phyloP scores from a whole-genome alignment of 2,797 vertebrate species.

The Myotis myotis region DNA sequence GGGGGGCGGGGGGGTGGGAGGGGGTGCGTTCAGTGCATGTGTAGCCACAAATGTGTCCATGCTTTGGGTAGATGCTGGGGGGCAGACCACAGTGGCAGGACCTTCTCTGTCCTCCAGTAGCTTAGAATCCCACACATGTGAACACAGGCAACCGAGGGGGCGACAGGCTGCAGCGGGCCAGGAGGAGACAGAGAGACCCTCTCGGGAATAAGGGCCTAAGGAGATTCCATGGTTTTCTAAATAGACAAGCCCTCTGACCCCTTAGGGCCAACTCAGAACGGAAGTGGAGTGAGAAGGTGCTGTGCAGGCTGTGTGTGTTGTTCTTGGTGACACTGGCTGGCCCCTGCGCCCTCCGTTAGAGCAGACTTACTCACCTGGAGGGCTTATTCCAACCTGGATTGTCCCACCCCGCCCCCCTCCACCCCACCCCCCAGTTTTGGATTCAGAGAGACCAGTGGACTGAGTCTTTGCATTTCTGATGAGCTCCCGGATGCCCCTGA shows the following conservation, averaged over 20 bases:
- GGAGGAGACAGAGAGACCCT: neutral
- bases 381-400: neutral
- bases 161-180: rapidly evolving
- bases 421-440: neutral
- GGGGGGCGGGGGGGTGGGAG: no score
- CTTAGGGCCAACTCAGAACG: neutral
- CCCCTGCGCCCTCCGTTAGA: neutral
- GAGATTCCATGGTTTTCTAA: neutral
- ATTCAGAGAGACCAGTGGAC: neutral
- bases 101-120: neutral
- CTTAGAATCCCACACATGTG: neutral
- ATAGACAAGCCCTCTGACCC: no score
- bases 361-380: neutral
- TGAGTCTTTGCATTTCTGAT: neutral
- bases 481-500: neutral
- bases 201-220: neutral
- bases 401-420: no score
- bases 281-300: rapidly evolving
- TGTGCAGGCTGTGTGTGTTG: neutral
- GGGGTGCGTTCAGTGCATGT: rapidly evolving
- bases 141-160: neutral
- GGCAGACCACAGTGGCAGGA: no score
- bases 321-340: neutral
- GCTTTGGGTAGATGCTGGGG: rapidly evolving
- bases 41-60: neutral